A percentile compares a stretch with the other conserved stretches of the same genome.
phyloP scores from a whole-genome alignment of 92 coral and sea anemone genomes.

The Epizoanthus illoricatus region DNA sequence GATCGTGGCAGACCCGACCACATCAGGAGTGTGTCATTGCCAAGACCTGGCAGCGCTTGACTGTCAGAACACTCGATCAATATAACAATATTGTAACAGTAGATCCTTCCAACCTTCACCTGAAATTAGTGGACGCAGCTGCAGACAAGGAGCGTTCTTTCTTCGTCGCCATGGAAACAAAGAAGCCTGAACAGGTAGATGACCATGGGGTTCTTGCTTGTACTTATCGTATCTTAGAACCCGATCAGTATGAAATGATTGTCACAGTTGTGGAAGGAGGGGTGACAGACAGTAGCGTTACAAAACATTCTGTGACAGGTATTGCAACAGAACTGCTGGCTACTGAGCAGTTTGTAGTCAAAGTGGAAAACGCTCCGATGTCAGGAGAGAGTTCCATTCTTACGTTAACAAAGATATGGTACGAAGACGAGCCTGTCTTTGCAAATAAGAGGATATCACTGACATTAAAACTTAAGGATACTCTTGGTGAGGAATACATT shows the following conservation, averaged over 20 bases:
- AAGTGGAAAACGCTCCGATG: not conserved
- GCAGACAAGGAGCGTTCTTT: not conserved
- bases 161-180: not conserved
- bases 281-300: not conserved
- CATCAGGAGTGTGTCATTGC: not conserved
- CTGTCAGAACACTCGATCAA: not conserved
- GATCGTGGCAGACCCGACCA: not conserved
- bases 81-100: constrained; percentile 1
- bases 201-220: not conserved
- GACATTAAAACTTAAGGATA: not conserved
- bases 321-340: not conserved
- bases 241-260: not conserved
- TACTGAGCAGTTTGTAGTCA: not conserved
- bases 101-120: not conserved
- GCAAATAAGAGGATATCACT: not conserved
- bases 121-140: not conserved
- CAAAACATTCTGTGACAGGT: not conserved
- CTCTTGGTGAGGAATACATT: not conserved
- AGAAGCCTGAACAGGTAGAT: not conserved
- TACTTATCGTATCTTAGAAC: constrained; percentile 3
- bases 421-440: not conserved
- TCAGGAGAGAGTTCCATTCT: not conserved
- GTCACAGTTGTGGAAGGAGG: not conserved
- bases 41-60: not conserved
- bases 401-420: not conserved